Percentiles rank a stretch among this genome's conserved stretches.
Evolutionary conservation across 2,113 vertebrate species (phyloP).

Genomic region (Petrocephalus zakoni): DNA sequence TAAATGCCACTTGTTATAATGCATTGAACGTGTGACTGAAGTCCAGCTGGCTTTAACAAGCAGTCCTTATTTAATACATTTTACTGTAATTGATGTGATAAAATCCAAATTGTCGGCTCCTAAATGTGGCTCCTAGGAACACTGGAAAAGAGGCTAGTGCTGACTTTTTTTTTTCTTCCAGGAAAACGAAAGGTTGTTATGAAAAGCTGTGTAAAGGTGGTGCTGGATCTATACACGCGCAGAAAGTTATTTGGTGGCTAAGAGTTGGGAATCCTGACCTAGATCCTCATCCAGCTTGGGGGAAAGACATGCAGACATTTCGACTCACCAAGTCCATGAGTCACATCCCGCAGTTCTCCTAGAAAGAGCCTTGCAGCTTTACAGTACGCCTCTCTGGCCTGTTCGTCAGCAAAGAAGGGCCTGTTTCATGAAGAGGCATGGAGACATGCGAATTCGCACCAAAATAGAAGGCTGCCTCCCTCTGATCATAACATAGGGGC

Average conservation of each 20-base stretch:
- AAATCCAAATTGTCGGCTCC: not conserved
- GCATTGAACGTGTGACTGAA: not conserved
- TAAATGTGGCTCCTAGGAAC: not conserved
- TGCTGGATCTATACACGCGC: not conserved
- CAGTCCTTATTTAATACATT: too few relatives aligned
- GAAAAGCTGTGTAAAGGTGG: not conserved
- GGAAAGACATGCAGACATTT: not conserved
- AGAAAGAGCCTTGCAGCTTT: not conserved
- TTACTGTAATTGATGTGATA: not conserved
- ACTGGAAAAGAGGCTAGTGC: not conserved
- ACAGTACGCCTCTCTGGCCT: not conserved
- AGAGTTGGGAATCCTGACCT: not conserved
- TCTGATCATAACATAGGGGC: not conserved
- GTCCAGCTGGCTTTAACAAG: not conserved
- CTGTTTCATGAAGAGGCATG: not conserved
- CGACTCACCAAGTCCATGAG: not conserved
- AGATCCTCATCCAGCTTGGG: not conserved
- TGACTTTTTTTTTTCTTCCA: constrained; percentile 33
- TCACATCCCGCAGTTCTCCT: not conserved
- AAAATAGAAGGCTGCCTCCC: not conserved
- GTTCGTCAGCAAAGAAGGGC: not conserved
- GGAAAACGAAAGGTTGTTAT: not conserved
- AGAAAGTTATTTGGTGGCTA: not conserved
- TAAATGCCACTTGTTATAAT: not conserved
- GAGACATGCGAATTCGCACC: not conserved